These are phyloP conservation scores for Thunnus albacares DNA, from an alignment of 2,797 vertebrate genomes.

Conservation along the genomic window DNA sequence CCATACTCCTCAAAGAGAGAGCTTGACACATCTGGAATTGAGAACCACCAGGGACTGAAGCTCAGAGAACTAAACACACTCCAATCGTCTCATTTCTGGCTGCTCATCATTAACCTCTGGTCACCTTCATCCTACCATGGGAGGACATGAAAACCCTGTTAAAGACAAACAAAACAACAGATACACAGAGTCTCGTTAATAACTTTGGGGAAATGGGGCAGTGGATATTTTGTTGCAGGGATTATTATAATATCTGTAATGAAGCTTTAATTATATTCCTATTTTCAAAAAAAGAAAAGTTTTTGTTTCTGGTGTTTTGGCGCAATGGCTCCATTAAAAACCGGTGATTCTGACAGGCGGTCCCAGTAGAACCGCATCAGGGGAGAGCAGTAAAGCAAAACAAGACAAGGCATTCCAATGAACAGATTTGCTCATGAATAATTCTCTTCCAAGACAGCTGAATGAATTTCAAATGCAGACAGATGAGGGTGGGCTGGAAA, in stretches of 20 bases:
- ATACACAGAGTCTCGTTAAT: constrained; percentile 63
- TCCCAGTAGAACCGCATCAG: constrained; percentile 70
- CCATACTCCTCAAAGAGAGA: constrained; percentile 71
- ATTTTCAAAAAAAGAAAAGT: constrained; percentile 59
- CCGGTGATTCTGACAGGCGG: constrained; percentile 68
- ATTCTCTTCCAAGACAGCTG: constrained; percentile 79
- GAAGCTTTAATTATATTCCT: constrained; percentile 71
- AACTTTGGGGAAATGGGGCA: constrained; percentile 73
- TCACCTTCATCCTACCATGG: constrained; percentile 68
- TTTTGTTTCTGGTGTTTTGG: constrained; percentile 62
- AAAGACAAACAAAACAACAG: constrained; percentile 77
- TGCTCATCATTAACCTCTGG: constrained; percentile 81
- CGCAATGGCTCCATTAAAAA: constrained; percentile 61
- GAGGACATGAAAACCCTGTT: constrained; percentile 74
- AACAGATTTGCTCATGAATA: constrained; percentile 86
- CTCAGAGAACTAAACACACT: constrained; percentile 58
- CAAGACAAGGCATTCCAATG: constrained; percentile 76
- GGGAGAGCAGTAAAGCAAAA: constrained; percentile 74
- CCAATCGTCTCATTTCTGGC: constrained; percentile 60
- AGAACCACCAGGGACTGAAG: constrained; percentile 70
- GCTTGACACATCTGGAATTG: constrained; percentile 73
- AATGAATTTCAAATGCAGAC: constrained; percentile 80
- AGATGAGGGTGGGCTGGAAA: constrained; percentile 72
- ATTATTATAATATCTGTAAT: constrained; percentile 72
- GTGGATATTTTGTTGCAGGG: constrained; percentile 52